Percentiles rank a stretch among this genome's conserved stretches.
phyloP scores from a whole-genome alignment of 2,888 invertebrate species.

The Ischnus inquisitorius region DNA sequence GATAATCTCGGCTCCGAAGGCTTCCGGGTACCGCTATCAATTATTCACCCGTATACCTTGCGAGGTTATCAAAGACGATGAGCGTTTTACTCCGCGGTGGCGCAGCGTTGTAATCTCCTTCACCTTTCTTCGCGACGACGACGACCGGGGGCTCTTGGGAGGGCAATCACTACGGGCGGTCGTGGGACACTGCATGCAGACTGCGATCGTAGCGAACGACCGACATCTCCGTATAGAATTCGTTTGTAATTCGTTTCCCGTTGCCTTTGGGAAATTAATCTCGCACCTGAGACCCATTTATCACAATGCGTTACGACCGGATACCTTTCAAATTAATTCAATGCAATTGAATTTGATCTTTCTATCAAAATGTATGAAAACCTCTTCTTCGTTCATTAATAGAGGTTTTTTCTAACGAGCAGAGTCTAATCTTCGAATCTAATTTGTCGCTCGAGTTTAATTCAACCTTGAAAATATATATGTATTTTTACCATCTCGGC shows the following conservation, averaged over 20 bases:
- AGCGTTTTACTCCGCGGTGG: conserved; percentile 62
- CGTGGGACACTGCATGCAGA: conserved; percentile 22
- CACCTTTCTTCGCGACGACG: neutral
- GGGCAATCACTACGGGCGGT: conserved; percentile 37
- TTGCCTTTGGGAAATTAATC: conserved; percentile 27
- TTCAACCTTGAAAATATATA: neutral
- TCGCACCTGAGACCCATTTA: conserved; percentile 20
- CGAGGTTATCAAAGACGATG: conserved; percentile 64
- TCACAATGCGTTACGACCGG: neutral
- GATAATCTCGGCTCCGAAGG: conserved; percentile 62
- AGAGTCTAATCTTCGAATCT: neutral
- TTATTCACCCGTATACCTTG: conserved; percentile 57
- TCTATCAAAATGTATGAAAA: neutral
- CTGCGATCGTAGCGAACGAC: conserved; percentile 1
- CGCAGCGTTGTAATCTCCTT: conserved; percentile 37
- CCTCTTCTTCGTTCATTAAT: neutral
- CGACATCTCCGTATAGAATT: conserved; percentile 15
- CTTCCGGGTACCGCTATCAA: conserved; percentile 68
- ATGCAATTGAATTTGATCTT: too few species aligned
- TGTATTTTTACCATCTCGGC: neutral
- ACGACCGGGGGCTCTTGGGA: neutral
- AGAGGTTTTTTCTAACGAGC: neutral
- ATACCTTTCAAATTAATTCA: too few species aligned
- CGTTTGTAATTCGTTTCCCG: neutral
- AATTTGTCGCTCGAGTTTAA: neutral